Evolutionary conservation across 2,797 vertebrate genomes (phyloP).

Genomic region (Ataeniobius toweri): DNA sequence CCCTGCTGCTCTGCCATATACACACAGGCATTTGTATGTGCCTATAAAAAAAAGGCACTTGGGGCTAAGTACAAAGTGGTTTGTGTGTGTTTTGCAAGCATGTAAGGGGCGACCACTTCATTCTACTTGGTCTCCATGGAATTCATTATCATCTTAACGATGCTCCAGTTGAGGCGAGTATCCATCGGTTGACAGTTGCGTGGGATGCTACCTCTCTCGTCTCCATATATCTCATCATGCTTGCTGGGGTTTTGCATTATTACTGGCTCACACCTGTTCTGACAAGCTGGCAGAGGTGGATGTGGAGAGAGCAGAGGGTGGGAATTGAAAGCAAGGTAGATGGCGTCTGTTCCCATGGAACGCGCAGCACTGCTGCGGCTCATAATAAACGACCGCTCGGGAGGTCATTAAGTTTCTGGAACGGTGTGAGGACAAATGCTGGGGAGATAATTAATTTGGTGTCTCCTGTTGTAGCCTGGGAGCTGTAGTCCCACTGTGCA

Average conservation of each 20-base stretch:
- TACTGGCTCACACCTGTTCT: constrained; percentile 75
- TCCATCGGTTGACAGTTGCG: constrained; percentile 72
- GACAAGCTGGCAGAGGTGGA: constrained; percentile 58
- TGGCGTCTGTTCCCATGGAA: constrained; percentile 54
- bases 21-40: constrained; percentile 43
- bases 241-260: constrained; percentile 64
- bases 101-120: constrained; percentile 50
- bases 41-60: constrained; percentile 64
- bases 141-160: constrained; percentile 82
- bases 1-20: constrained; percentile 45
- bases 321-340: constrained; percentile 58
- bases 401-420: constrained; percentile 80
- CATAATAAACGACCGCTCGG: constrained; percentile 80
- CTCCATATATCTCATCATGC: constrained; percentile 49
- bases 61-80: constrained; percentile 58
- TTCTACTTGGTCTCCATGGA: constrained; percentile 72
- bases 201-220: constrained; percentile 69
- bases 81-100: constrained; percentile 49
- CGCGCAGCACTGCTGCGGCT: constrained; percentile 54
- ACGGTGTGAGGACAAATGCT: constrained; percentile 70
- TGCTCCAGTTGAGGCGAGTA: constrained; percentile 69
- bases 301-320: constrained; percentile 42
- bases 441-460: constrained; percentile 80
- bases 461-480: constrained; percentile 66
- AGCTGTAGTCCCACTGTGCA: constrained; percentile 61